Conservation (phyloP, 1,140 invertebrate species). For the Drosophila carrolli region DNA sequence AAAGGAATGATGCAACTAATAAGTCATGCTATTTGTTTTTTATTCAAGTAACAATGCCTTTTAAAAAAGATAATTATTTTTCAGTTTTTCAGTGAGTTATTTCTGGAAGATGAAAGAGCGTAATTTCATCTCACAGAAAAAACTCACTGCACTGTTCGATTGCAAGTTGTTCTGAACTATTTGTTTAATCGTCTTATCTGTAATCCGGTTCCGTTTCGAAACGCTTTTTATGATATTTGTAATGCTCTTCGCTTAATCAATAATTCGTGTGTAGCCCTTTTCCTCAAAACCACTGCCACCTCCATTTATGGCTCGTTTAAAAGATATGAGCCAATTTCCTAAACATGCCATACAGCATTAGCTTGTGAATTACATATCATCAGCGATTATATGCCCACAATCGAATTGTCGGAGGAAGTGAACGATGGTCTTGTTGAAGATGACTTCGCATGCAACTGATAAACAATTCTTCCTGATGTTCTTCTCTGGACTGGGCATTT, state of each 20-base stretch:
- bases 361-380: slow-evolving; percentile 8
- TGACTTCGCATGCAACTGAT: slow-evolving; percentile 24
- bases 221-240: slow-evolving; percentile 44
- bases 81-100: too few species aligned
- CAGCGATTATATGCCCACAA: slow-evolving; percentile 21
- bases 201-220: slow-evolving; percentile 39
- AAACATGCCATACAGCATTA: slow-evolving; percentile 42
- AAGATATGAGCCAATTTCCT: slow-evolving; percentile 60
- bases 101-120: too few species aligned
- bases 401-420: slow-evolving; percentile 37
- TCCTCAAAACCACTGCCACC: slow-evolving; percentile 13
- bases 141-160: not conserved
- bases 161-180: slow-evolving; percentile 2
- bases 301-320: slow-evolving; percentile 8
- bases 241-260: slow-evolving; percentile 64
- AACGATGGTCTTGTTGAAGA: slow-evolving; percentile 4
- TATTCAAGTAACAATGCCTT: too few species aligned
- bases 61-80: too few species aligned
- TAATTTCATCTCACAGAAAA: not conserved
- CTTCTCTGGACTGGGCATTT: slow-evolving; percentile 13
- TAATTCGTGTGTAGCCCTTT: slow-evolving; percentile 53
- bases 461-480: slow-evolving; percentile 35
- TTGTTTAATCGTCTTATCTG: slow-evolving; percentile 24
- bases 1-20: too few species aligned
- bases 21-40: too few species aligned